These are phyloP conservation scores for Actinia equina DNA, from an alignment of 64 coral and sea anemone genomes.

Conservation along the genomic window DNA sequence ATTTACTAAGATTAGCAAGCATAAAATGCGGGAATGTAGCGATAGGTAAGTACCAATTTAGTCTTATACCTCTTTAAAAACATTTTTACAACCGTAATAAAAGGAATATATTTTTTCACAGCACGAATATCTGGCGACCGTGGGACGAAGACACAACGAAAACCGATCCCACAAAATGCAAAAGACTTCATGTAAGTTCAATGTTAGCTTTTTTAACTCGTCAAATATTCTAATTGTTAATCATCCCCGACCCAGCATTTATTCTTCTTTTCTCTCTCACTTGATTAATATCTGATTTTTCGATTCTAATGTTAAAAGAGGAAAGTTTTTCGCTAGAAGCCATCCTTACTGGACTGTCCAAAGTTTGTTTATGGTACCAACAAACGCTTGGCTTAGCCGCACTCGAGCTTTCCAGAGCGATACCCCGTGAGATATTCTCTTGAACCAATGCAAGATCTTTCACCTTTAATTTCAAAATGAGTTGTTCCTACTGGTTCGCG, in stretches of 20 bases:
- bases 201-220: background rate
- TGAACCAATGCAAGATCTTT: background rate
- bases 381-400: background rate
- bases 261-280: too few relatives aligned
- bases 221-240: background rate
- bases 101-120: background rate
- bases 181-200: conserved; percentile 20
- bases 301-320: background rate
- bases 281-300: background rate
- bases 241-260: background rate
- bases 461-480: background rate
- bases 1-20: too few relatives aligned
- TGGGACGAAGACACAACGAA: background rate
- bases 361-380: background rate
- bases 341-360: background rate
- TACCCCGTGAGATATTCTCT: background rate
- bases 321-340: background rate
- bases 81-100: background rate
- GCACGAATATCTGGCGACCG: conserved; percentile 25
- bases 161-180: background rate
- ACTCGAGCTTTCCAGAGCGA: background rate
- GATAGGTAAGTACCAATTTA: background rate
- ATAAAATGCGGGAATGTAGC: background rate
- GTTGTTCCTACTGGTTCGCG: background rate
- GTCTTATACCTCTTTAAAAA: background rate